Conservation (phyloP, 2,888 invertebrate genomes). For the Acrobeloides nanus region DNA sequence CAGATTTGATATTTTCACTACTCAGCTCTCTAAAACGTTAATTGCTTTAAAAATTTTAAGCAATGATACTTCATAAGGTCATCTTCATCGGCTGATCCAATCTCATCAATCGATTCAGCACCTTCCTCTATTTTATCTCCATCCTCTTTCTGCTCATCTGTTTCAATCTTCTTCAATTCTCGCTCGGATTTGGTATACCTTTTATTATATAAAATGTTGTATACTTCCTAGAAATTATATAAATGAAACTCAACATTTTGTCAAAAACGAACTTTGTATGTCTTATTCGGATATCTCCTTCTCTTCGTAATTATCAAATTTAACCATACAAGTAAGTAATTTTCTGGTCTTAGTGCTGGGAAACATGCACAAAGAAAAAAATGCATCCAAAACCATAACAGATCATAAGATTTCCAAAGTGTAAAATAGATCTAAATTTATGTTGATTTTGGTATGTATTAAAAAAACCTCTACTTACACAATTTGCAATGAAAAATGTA, state of each 20-base stretch:
- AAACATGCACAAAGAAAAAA: slow-evolving; percentile 45
- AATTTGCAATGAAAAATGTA: slow-evolving; percentile 39
- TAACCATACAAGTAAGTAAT: slow-evolving; percentile 38
- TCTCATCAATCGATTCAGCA: slow-evolving; percentile 9
- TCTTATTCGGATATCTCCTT: slow-evolving; percentile 32
- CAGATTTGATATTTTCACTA: too few relatives aligned
- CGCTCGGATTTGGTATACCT: slow-evolving; percentile 38
- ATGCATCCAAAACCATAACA: slow-evolving; percentile 53
- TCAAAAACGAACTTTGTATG: slow-evolving; percentile 30
- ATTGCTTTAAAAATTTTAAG: background rate
- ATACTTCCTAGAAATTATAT: slow-evolving; percentile 32
- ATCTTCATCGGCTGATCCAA: slow-evolving; percentile 14
- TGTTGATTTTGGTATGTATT: too few relatives aligned
- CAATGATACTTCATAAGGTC: background rate
- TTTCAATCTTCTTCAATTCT: slow-evolving; percentile 31
- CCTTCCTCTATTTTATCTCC: slow-evolving; percentile 18
- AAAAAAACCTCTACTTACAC: too few relatives aligned
- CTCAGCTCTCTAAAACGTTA: too few relatives aligned
- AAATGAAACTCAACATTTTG: background rate
- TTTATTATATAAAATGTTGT: slow-evolving; percentile 32
- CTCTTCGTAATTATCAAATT: slow-evolving; percentile 38
- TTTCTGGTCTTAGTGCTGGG: slow-evolving; percentile 38
- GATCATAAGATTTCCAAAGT: slow-evolving; percentile 49
- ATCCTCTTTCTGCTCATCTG: slow-evolving; percentile 20
- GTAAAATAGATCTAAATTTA: slow-evolving; percentile 50